Evolutionary conservation across 2,113 vertebrate genomes (phyloP), one percentile per base, ranked within the genome.

Genomic region (Cavia aperea): DNA sequence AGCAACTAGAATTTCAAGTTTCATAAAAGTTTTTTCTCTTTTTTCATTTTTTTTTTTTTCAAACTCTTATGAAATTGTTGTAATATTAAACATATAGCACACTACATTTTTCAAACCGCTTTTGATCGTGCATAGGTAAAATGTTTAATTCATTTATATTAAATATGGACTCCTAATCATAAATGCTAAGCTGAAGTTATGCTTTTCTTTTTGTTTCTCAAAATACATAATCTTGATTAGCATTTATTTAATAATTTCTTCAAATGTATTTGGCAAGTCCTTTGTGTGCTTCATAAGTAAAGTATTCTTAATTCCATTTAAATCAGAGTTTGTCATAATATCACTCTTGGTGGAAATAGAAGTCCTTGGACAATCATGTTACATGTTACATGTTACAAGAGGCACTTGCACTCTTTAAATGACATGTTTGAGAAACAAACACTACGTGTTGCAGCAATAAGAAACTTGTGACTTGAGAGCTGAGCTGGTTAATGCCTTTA

Each of bases 361-460:
- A 75, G 14, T 72, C 85, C 49, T 7, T 77, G 51, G 78, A 72
- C 51, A 51, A 33, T 72, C 16, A 33, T 62, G 54, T 46, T 91
- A 4, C 43, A 33, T 81, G 46, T 81, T 39, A 39, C 16, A 33
- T 62, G 54, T 46, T 91, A 4, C 43, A 33, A 77, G 46, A 78
- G 56, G 77, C 16, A 31, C 75, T 94, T 83, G 46, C 87, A 49
- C 60, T 81, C 66, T 88, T 93, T 68, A 85, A 84, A 79, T 58
- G 92, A 93, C 83, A 36, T 89, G 82, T 19, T 88, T 26, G 43
- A 87, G 65, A 94, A 95, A 91, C 51, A 95, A 86, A 81, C 56
- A 92, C 58, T 84, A 94, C 77, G 62, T 56, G 49, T 36, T 92
- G n/a, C 78, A 87, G 63, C 88, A 88, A 83, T 90, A 83, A 96